phyloP scores from a whole-genome alignment of 2,888 invertebrate species.

The Orchesellides sinensis region DNA sequence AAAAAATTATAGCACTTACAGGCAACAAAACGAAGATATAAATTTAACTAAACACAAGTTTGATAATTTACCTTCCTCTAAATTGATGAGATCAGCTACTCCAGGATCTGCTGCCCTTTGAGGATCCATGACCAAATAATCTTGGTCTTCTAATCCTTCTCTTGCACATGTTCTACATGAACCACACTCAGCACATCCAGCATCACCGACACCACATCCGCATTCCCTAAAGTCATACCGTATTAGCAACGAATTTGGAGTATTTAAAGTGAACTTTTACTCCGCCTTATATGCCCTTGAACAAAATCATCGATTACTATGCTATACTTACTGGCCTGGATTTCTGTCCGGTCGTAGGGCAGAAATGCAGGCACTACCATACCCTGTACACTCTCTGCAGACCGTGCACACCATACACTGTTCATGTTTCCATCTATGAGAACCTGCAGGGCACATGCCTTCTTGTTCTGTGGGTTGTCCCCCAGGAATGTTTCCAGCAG shows the following conservation, averaged over 20 bases:
- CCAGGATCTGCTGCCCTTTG: conserved; percentile 63
- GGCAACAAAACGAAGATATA: not conserved
- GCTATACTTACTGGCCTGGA: conserved; percentile 87
- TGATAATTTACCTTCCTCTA: conserved; percentile 63
- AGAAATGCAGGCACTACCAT: conserved; percentile 89
- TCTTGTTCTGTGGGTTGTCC: conserved; percentile 80
- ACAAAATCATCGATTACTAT: too few relatives aligned
- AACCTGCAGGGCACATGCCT: conserved; percentile 83
- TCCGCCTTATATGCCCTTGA: too few relatives aligned
- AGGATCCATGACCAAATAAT: conserved; percentile 71
- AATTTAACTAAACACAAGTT: not conserved
- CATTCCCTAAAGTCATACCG: conserved; percentile 83
- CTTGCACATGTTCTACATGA: conserved; percentile 92
- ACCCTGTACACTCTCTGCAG: conserved; percentile 96
- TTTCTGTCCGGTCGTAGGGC: conserved; percentile 87
- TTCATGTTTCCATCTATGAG: conserved; percentile 88
- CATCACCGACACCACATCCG: conserved; percentile 96
- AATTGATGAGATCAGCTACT: conserved; percentile 64
- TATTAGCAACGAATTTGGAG: not conserved
- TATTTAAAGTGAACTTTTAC: not conserved
- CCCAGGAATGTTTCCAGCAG: conserved; percentile 74
- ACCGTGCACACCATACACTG: conserved; percentile 93
- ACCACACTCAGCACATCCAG: conserved; percentile 95
- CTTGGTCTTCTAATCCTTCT: conserved; percentile 77
- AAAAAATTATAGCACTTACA: not conserved